Evolutionary conservation across 2,113 vertebrate species (phyloP), one percentile per base, ranked within the genome.

Genomic region (Lepus americanus): DNA sequence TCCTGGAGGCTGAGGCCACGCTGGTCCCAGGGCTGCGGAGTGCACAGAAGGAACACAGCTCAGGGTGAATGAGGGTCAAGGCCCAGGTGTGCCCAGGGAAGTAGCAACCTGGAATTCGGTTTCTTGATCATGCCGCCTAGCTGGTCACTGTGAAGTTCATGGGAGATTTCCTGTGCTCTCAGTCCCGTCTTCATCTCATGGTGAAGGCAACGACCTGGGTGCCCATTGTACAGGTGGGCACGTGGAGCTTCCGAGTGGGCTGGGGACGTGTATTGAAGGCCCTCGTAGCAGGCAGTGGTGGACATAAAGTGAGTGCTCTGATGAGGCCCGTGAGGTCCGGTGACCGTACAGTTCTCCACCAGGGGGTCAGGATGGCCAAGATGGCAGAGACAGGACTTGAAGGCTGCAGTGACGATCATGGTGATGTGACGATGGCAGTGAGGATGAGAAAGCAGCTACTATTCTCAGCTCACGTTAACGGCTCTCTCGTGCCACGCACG

Each of bases 1-100:
- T 20, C 6, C 31, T 0, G 1, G 51, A 51, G 14, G 0, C 6
- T 3, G 69, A 61, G 23, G 44, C 5, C 53, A 11, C 16, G 64
- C 19, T 10, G 23, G 27, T 17, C 9, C n/a, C 59, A 8, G 70
- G n/a, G 33, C 53, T 9, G 55, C 76, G 17, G 31, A 25, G 16
- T 16, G 49, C 53, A 23, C 49, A 53, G 64, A 13, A 55, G 19
- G n/a, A 61, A 44, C 3, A 16, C 1, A 53, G 39, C 31, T 16
- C 9, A 49, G 6, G 59, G 23, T 4, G 63, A 19, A 39, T 6
- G 55, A 49, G 22, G 27, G 29, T 70, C 19, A 29, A 1, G 12
- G 22, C 22, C 10, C 31, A 20, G 64, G 16, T 33, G 25, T 80
- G 27, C 13, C 33, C 63, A 61, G 77, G 36, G 7, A 49, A 51